Evolutionary conservation across 2,888 invertebrate genomes (phyloP).

Genomic region (Acanthosepion lycidas): DNA sequence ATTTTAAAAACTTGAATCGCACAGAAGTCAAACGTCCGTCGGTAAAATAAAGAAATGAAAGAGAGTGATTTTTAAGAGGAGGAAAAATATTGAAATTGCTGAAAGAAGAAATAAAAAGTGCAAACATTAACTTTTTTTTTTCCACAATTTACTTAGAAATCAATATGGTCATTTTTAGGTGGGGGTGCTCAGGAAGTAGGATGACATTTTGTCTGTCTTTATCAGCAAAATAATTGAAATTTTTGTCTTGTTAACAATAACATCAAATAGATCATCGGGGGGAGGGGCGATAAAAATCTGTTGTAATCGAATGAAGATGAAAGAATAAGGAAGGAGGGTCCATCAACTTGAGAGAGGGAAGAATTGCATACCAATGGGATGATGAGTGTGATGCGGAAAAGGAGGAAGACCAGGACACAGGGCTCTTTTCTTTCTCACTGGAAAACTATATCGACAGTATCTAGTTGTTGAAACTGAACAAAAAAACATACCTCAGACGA

Average conservation of each 20-base stretch:
- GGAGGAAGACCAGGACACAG: not conserved
- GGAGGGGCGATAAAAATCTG: not conserved
- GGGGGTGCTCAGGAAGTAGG: not conserved
- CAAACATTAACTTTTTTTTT: not conserved
- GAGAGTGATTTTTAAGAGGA: not conserved
- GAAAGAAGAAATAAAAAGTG: not conserved
- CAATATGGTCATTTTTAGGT: not conserved
- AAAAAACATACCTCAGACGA: not conserved
- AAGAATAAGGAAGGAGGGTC: not conserved
- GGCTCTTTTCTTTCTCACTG: too few species aligned
- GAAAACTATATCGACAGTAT: not conserved
- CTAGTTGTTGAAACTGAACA: not conserved
- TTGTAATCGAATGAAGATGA: not conserved
- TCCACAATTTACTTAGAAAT: not conserved
- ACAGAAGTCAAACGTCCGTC: too few species aligned
- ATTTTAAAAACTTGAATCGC: too few species aligned
- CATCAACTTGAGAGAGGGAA: not conserved
- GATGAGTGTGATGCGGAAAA: not conserved
- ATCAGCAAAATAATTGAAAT: slow-evolving; percentile 33
- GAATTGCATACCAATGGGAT: not conserved
- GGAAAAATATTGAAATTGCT: not conserved
- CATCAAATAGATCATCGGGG: not conserved
- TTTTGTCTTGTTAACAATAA: slow-evolving; percentile 6
- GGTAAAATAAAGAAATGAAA: not conserved
- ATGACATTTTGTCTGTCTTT: not conserved